Percentiles rank a stretch among this genome's conserved stretches.
Evolutionary conservation across 2,113 vertebrate genomes (phyloP).

Genomic region (Rostratula benghalensis): DNA sequence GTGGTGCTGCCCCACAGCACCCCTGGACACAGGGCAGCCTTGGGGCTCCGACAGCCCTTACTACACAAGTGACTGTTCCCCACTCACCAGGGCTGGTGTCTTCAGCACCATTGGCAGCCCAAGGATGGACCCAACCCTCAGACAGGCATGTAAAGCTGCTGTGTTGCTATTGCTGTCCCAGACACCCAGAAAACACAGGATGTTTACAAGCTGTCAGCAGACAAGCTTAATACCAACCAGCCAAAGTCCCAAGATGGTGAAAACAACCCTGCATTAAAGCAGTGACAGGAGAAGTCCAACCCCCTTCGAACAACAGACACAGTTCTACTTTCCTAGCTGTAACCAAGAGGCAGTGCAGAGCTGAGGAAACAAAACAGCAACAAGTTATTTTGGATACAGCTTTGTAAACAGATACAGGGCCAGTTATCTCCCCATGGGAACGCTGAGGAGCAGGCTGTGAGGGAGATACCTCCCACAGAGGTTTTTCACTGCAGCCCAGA

Average conservation of each 20-base stretch:
- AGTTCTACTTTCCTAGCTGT: neutral
- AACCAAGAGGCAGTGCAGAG: neutral
- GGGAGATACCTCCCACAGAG: neutral
- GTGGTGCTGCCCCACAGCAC: neutral
- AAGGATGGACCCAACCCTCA: neutral
- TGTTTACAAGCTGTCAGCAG: neutral
- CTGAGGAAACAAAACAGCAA: neutral
- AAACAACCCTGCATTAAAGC: neutral
- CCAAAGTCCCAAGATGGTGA: neutral
- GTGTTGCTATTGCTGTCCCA: neutral
- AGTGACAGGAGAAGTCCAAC: neutral
- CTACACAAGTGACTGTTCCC: neutral
- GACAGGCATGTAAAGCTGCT: neutral
- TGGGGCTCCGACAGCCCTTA: neutral
- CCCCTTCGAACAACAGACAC: neutral
- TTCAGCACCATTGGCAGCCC: neutral
- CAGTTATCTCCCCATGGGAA: neutral
- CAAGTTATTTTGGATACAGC: constrained; percentile 8
- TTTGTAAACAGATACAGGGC: neutral
- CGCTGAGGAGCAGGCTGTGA: neutral
- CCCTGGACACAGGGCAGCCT: neutral
- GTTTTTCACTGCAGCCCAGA: neutral
- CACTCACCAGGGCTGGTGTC: neutral
- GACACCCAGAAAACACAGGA: neutral
- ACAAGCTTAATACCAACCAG: neutral